Evolutionary conservation across 2,888 invertebrate genomes (phyloP).

Genomic region (Cataglyphis altisquamis): DNA sequence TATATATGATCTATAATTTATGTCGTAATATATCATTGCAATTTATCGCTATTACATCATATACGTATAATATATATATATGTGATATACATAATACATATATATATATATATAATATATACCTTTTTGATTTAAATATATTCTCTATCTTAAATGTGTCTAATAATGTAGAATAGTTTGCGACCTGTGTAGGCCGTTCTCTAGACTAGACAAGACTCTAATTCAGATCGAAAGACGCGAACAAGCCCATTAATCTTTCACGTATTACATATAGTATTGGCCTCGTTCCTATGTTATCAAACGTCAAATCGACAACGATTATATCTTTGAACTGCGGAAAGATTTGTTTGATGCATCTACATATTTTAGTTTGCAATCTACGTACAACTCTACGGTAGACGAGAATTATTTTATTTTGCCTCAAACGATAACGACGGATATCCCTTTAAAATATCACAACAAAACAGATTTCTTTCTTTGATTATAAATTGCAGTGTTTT

Average conservation of each 20-base stretch:
- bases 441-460: not conserved
- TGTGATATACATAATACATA: conserved; percentile 74
- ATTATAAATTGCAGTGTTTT: not conserved
- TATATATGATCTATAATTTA: conserved; percentile 73
- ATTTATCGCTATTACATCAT: conserved; percentile 67
- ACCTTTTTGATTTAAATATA: conserved; percentile 78
- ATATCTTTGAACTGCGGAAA: conserved; percentile 1
- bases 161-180: conserved; percentile 63
- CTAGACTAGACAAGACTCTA: conserved; percentile 72
- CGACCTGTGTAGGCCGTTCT: conserved; percentile 69
- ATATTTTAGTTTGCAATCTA: conserved; percentile 46
- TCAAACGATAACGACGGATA: conserved; percentile 30
- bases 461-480: not conserved
- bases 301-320: conserved; percentile 20
- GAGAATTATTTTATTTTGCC: conserved; percentile 43
- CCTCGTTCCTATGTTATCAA: conserved; percentile 24
- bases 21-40: conserved; percentile 60
- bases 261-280: not conserved
- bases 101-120: conserved; percentile 63
- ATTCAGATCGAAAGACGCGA: conserved; percentile 52
- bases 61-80: conserved; percentile 70
- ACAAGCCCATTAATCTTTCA: conserved; percentile 40
- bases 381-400: conserved; percentile 53
- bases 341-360: conserved; percentile 35
- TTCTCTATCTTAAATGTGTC: conserved; percentile 76